A percentile compares a stretch with the other conserved stretches of the same genome.
phyloP scores from a whole-genome alignment of 2,888 invertebrate species.

The Drepana falcataria region DNA sequence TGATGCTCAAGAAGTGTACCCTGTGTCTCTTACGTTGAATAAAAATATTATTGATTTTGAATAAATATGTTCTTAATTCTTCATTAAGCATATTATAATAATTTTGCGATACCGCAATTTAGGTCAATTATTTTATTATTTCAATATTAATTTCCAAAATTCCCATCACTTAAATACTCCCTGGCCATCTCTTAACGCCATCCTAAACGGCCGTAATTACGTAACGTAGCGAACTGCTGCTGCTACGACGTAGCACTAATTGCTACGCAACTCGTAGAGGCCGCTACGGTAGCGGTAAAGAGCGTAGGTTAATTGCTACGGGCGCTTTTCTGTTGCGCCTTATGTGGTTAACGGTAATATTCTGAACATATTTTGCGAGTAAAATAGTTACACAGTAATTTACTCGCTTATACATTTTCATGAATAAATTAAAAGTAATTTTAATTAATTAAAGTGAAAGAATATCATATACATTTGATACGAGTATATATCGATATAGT shows the following conservation, averaged over 20 bases:
- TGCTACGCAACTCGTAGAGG: conserved; percentile 69
- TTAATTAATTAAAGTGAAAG: no score
- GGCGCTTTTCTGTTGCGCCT: conserved; percentile 28
- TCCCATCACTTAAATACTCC: conserved; percentile 12
- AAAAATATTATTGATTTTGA: no score
- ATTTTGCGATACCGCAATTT: no score
- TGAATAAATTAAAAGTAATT: no score
- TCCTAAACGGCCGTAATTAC: conserved; percentile 61
- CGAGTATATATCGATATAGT: no score
- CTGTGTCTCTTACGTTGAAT: no score
- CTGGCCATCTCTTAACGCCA: conserved; percentile 8
- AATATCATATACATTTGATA: no score
- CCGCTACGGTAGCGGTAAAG: conserved; percentile 51
- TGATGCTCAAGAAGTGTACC: no score
- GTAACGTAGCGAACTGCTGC: conserved; percentile 43
- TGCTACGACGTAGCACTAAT: conserved; percentile 67
- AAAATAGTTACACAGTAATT: background rate
- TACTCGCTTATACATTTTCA: background rate
- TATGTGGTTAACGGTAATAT: conserved; percentile 32
- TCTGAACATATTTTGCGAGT: conserved; percentile 4
- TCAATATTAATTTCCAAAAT: no score
- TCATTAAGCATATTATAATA: no score
- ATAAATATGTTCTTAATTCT: no score
- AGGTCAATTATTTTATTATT: no score
- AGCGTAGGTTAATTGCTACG: conserved; percentile 70